Percentiles rank a stretch among this genome's conserved stretches.
phyloP scores from a whole-genome alignment of 1,140 invertebrate genomes.

The Bombus affinis region DNA sequence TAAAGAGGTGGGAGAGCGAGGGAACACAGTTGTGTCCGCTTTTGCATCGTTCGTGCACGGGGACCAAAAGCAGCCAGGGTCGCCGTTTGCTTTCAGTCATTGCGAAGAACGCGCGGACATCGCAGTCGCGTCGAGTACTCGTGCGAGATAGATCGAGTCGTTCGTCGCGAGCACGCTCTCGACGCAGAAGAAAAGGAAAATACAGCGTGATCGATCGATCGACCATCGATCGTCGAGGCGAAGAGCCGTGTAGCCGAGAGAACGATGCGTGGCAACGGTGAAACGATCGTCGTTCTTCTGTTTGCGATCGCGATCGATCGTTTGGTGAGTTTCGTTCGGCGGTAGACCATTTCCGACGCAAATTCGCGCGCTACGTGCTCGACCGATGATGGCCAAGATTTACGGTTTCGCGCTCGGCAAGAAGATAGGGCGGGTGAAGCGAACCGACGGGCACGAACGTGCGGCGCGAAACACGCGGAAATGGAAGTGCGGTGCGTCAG shows the following conservation, averaged over 20 bases:
- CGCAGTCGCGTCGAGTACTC: background rate
- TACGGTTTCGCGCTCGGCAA: too few species aligned
- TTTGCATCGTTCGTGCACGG: constrained; percentile 52
- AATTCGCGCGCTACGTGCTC: too few species aligned
- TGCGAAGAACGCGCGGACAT: constrained; percentile 59
- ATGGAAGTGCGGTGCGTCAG: too few species aligned
- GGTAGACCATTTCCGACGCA: too few species aligned
- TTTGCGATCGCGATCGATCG: constrained; percentile 30
- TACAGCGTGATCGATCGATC: background rate
- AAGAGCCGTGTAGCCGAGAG: too few species aligned
- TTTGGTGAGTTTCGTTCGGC: constrained; percentile 47
- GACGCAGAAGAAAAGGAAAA: background rate
- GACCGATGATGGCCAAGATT: too few species aligned
- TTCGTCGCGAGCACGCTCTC: background rate
- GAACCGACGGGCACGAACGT: too few species aligned
- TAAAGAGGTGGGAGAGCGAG: constrained; percentile 54
- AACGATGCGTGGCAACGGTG: constrained; percentile 41
- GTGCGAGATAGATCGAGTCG: background rate
- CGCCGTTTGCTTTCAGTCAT: constrained; percentile 70
- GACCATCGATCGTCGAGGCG: background rate
- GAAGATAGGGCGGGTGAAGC: too few species aligned
- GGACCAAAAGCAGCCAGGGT: constrained; percentile 40
- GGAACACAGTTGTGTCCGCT: constrained; percentile 48
- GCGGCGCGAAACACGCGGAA: too few species aligned
- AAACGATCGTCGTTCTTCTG: constrained; percentile 44